Base-by-base conservation (phyloP, 2,888 invertebrate genomes). In the Eueremaeus valkanovi region DNA sequence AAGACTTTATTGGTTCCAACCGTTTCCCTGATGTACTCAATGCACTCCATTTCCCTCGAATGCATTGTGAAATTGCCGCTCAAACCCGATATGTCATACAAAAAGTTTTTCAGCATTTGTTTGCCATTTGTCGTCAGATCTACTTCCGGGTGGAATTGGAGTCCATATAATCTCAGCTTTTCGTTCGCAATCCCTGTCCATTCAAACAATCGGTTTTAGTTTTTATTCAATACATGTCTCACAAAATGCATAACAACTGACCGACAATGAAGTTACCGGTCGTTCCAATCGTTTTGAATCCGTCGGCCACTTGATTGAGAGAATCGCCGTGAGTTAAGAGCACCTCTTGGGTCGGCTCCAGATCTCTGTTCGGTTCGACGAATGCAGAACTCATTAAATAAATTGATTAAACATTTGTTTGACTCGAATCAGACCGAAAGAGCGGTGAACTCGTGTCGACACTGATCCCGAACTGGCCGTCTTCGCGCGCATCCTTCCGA, bases 81-180 rank as follows among this genome's bases (percentile, higher is more conserved):
- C 79, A 95, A 86, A 16, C 93, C 92, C 80, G 91, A 90, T 80
- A 99, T 89, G 82, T 93, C 93, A 84, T 91, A 95, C 79, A 99
- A 86, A 85, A 99, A 99, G 85, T 97, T 97, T 78, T 90, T 89
- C 81, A 99, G 85, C 89, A 99, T 98, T 82, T 89, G 87, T 84
- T 90, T 90, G 77, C 97, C 97, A 83, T 94, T 91, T 18, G 89
- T 88, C 0, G 97, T 95, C 81, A 99, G 88, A 84, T 98, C 97
- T 79, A 99, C 93, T 87, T 99, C 98, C 0, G 98, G 99, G 85
- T 99, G 99, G 85, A 99, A 99, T 86, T 99, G 99, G 78, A 99
- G 92, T 36, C 98, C 99, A 83, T 95, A 97, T 76, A 96, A 87
- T 74, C 91, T 88, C 84, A 90, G 86, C 83, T 92, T 91, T 82